These are phyloP conservation scores for Echeneis naucrates DNA, from an alignment of 2,797 vertebrate species.

Conservation along the genomic window DNA sequence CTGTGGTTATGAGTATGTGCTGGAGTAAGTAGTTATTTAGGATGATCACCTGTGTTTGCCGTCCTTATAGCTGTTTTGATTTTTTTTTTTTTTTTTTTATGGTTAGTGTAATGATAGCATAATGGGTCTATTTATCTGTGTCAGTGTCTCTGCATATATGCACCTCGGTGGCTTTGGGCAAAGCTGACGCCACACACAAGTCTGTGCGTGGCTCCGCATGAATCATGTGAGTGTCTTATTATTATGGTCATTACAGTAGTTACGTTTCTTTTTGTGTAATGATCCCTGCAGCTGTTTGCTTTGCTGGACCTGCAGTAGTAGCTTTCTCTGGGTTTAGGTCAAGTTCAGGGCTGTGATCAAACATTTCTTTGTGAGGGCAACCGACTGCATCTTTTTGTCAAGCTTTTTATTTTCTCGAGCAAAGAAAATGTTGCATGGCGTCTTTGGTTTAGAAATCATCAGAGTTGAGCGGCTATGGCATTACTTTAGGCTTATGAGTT, in stretches of 20 bases:
- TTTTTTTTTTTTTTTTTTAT: slow-evolving; percentile 54
- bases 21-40: slow-evolving; percentile 47
- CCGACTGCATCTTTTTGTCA: background rate
- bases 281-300: slow-evolving; percentile 14
- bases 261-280: slow-evolving; percentile 29
- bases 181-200: slow-evolving; percentile 42
- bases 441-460: slow-evolving; percentile 20
- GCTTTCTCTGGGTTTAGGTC: slow-evolving; percentile 23
- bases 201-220: slow-evolving; percentile 35
- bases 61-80: slow-evolving; percentile 43
- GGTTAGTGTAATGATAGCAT: slow-evolving; percentile 51
- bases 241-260: slow-evolving; percentile 45
- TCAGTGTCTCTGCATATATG: slow-evolving; percentile 7
- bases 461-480: background rate
- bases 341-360: background rate
- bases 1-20: slow-evolving; percentile 23
- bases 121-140: slow-evolving; percentile 40
- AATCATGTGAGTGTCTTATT: slow-evolving; percentile 44
- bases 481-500: slow-evolving; percentile 2
- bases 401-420: background rate
- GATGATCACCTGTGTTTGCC: slow-evolving; percentile 50
- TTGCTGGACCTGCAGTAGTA: background rate
- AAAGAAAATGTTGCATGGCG: background rate
- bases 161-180: slow-evolving; percentile 19
- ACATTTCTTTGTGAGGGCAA: background rate